Base-by-base conservation (phyloP, 1,140 invertebrate genomes). In the Drosophila pachea region DNA sequence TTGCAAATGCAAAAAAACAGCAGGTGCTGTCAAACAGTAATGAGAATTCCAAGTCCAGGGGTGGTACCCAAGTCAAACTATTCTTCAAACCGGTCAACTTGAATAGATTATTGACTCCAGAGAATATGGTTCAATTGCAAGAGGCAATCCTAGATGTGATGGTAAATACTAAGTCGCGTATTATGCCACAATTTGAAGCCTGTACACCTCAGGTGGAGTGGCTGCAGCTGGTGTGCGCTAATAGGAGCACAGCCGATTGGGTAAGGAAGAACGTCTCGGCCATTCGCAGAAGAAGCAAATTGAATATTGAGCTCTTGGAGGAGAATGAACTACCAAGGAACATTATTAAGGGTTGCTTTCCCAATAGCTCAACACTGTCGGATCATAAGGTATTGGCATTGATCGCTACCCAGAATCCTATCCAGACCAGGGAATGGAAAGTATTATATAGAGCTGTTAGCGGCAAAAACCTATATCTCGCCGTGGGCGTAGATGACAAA, bases 221-320 rank as follows among this genome's bases (percentile, higher is more conserved):
- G 54, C 2, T 58, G 54, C 40, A 14, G n/a, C 7, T 58, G 7
- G 40, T 43, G n/a, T 58, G 54, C 40, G 31, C 31, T 11, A 45
- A 58, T 16, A 9, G 4, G 4, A 33, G 0, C 2, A 22, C 54
- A 2, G 40, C 54, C 0, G 7, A 58, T 4, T 58, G 54, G 54
- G 22, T 58, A 0, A n/a, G 16, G 0, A 4, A 6, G 5, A 43
- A 58, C 33, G 43, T 58, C 4, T 12, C 4, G 29, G 5, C 9
- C 0, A 43, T 58, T 2, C n/a, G 14, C 5, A 1, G 11, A 2
- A 2, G 5, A 2, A 33, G 40, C 14, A 2, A 2, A 3, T 9
- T 58, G 12, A 12, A 35, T 9, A 47, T 58, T 16, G 42, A 58
- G 6, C 31, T 58, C n/a, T 9, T 58, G 29, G 31, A 58, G 12